Conservation (phyloP, 2,888 invertebrate species). For the Craniophora ligustri region DNA sequence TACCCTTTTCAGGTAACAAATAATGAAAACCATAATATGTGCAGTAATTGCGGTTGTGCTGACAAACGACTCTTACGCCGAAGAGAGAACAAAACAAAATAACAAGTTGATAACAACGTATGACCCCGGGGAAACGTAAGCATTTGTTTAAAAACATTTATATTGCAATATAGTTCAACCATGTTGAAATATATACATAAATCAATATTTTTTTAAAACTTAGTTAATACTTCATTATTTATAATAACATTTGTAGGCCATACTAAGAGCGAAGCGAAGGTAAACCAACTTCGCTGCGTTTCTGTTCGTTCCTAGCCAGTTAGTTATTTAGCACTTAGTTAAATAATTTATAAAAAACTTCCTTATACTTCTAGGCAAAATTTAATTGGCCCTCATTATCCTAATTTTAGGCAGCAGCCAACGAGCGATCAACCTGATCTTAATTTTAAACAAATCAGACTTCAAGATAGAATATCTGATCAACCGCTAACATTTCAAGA, state of each 20-base stretch:
- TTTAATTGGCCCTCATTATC: constrained; percentile 24
- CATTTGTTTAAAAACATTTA: constrained; percentile 2
- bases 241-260: no score
- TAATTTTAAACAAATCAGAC: constrained; percentile 25
- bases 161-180: not conserved
- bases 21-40: constrained; percentile 30
- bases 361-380: constrained; percentile 6
- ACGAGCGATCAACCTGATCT: constrained; percentile 40
- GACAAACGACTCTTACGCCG: constrained; percentile 3
- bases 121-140: constrained; percentile 24
- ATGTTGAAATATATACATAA: no score
- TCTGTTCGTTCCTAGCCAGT: no score
- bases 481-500: constrained; percentile 32
- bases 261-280: no score
- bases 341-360: no score
- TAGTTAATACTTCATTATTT: no score
- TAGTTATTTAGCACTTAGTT: no score
- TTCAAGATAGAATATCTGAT: constrained; percentile 32
- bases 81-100: constrained; percentile 1
- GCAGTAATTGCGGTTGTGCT: constrained; percentile 10
- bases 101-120: constrained; percentile 14
- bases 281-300: no score
- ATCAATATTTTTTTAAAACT: no score
- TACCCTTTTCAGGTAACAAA: constrained; percentile 25
- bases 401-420: constrained; percentile 45